phyloP scores from a whole-genome alignment of 2,888 invertebrate species.

The Stegophylla sp. region DNA sequence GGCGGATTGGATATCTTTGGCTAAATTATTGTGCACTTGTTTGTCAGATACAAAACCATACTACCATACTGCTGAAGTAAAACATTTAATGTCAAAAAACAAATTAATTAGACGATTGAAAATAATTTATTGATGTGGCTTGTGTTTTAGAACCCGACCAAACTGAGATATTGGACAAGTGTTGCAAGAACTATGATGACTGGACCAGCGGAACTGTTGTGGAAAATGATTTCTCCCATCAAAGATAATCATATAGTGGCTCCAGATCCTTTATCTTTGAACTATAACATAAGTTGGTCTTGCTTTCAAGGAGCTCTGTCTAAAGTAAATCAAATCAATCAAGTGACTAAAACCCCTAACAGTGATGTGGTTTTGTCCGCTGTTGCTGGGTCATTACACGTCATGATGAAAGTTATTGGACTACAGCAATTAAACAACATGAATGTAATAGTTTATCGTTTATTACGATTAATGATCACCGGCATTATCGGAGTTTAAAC shows the following conservation, averaged over 20 bases:
- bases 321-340: constrained; percentile 66
- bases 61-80: constrained; percentile 62
- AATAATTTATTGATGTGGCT: neutral
- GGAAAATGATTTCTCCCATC: constrained; percentile 40
- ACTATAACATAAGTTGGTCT: constrained; percentile 45
- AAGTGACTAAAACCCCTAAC: constrained; percentile 68
- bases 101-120: neutral
- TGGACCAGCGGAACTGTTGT: constrained; percentile 43
- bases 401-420: constrained; percentile 66
- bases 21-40: constrained; percentile 65
- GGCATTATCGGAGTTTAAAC: neutral
- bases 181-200: constrained; percentile 46
- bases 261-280: constrained; percentile 19
- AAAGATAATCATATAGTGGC: constrained; percentile 26
- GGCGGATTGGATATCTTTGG: constrained; percentile 68
- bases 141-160: constrained; percentile 62
- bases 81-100: neutral
- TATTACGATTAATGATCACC: no score
- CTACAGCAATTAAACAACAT: constrained; percentile 67
- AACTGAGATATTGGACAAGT: constrained; percentile 49
- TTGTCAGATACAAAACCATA: constrained; percentile 64
- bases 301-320: constrained; percentile 63
- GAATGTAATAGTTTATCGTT: constrained; percentile 63
- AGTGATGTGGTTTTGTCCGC: constrained; percentile 69
- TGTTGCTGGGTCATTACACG: constrained; percentile 67